Base-by-base conservation (phyloP, 2,113 vertebrate genomes). In the Scolopax mira region DNA sequence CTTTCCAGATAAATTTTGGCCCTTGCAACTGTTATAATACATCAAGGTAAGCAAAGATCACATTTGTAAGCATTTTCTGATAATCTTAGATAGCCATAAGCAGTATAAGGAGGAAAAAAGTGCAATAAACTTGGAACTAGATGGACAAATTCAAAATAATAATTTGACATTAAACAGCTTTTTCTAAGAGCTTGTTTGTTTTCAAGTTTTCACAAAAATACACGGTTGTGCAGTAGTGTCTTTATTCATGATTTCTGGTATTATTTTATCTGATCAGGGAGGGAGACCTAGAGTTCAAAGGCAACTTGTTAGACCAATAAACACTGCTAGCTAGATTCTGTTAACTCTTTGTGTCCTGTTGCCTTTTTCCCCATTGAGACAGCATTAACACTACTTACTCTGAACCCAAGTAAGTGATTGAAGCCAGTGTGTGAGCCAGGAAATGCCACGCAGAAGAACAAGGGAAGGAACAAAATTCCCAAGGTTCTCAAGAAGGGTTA, bases 371-470 rank as follows among this genome's bases (percentile, higher is more conserved):
- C 48, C 33, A 10, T 18, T 44, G 57, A 66, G 44, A 64, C 42
- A 81, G 31, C 27, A 67, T 35, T 41, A 41, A 23, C 6, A 10
- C 27, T 54, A 23, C 18, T 44, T 25, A 44, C 49, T 35, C 75
- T 54, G 18, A 64, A 88, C 58, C 28, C 49, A 60, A 48, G 37
- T 14, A 21, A 75, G 35, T 1, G 1, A 66, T 0, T 23, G 52
- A 67, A 37, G 48, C 37, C 62, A 51, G 37, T 0, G 0, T 18
- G 3, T 31, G 30, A 81, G 33, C 18, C 0, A 4, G 33, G 49
- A 24, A 24, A 39, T 7, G 9, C 46, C 16, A 22, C 2, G 21
- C 65, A 51, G 52, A 51, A 66, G 61, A 51, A 66, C 2, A 3
- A 49, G 42, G 13, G 18, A 69, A 65, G 21, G 31, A 80, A 66